Base-by-base conservation (phyloP, 2,113 vertebrate species). In the Cheirogaleus medius region DNA sequence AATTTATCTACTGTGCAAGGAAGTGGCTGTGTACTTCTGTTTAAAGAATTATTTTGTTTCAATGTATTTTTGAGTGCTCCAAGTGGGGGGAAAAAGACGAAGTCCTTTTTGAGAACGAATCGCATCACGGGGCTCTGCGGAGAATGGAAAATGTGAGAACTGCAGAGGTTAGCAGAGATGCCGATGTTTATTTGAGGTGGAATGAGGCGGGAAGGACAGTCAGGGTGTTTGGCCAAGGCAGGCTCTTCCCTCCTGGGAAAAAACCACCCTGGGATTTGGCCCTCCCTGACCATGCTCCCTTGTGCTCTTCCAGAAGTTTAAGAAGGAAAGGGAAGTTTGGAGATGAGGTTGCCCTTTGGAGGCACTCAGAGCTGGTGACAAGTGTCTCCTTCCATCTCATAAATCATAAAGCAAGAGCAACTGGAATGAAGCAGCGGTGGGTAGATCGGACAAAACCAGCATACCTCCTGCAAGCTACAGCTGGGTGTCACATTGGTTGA, bases 1-100 rank as follows among this genome's bases (percentile, higher is more conserved):
- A 2, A 71, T 92, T 37, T 82, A 86, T 86, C 82, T 69, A 1
- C 96, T 12, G 17, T 86, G 63, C 63, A 37, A 66, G 81, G 94
- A 85, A 94, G 84, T 11, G 69, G 85, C 87, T 90, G 69, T 87
- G 52, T 21, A 42, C 32, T 71, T 95, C 90, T 90, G 52, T 87
- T 91, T 85, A 83, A 95, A 97, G 84, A 90, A 76, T 52, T 77
- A 52, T 69, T 94, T 81, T 94, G 64, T 96, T 87, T 83, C 80
- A 95, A 63, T 68, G 25, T 76, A 69, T 83, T 91, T 93, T 90
- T 87, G 78, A 97, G 81, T 92, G 87, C 84, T 66, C 49, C 47
- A 76, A 56, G 17, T 12, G 15, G 37, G 44, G 77, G 73, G 8
- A 20, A 49, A 32, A 71, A 68, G 73, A 82, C 29, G 54, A 69